Conservation (phyloP, 1,140 invertebrate species). For the Parapsyche elsis region DNA sequence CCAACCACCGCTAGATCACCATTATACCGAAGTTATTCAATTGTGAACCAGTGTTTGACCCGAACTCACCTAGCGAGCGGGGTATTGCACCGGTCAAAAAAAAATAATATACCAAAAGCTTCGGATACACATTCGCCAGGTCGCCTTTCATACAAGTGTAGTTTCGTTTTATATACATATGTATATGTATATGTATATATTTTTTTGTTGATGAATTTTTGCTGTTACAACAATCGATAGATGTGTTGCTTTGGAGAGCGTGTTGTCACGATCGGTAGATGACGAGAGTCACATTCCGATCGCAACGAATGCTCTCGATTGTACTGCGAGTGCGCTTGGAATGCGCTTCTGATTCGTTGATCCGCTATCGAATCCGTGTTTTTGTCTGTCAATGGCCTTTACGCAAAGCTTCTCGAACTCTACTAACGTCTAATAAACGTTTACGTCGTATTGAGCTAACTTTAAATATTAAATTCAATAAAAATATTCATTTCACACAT, state of each 20-base stretch:
- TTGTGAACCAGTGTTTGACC: not conserved
- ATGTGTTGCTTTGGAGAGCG: not conserved
- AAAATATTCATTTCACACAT: no score
- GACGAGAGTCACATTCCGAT: conserved; percentile 11
- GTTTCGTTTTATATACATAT: not conserved
- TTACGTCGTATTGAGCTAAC: no score
- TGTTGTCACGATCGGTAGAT: conserved; percentile 18
- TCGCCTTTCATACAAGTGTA: not conserved
- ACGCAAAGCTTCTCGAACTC: conserved; percentile 9
- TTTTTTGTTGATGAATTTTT: conserved; percentile 9
- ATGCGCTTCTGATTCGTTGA: not conserved
- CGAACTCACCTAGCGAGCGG: not conserved
- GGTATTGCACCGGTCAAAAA: conserved; percentile 3
- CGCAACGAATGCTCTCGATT: not conserved
- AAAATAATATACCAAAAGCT: not conserved
- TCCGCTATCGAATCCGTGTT: not conserved
- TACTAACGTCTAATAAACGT: not conserved
- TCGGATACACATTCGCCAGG: not conserved
- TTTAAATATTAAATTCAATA: no score
- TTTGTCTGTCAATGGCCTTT: conserved; percentile 31
- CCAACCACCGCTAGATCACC: not conserved
- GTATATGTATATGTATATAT: not conserved
- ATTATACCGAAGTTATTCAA: not conserved
- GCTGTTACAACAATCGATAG: conserved; percentile 3
- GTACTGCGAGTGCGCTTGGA: not conserved